Evolutionary conservation across 2,888 invertebrate genomes (phyloP), one percentile per base, ranked within the genome.

Genomic region (Myathropa florea): DNA sequence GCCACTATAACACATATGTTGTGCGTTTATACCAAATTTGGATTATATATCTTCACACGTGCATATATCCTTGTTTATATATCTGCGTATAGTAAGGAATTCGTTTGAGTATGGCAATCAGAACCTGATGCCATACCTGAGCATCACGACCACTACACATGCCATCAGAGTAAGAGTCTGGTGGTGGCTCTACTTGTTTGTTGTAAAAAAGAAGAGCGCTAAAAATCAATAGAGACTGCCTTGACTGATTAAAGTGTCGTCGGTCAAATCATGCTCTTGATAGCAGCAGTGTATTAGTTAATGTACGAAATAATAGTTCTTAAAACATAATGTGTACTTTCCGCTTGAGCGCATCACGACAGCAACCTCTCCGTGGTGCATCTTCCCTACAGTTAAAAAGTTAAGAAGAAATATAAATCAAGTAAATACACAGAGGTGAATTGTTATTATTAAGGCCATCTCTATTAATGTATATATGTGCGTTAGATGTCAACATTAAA

Each of bases 171-270:
- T 46, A 28, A 53, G 61, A 64, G 68, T 80, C 67, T 67, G 71
- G 28, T 67, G 71, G 28, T 46, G 64, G 33, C 30, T 75, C 1
- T 46, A 46, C 46, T 46, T n/a, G 46, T 46, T 46, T 18, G 7
- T 82, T 46, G 68, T 60, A 68, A 7, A 68, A 78, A 46, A 73
- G 26, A 73, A 75, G 57, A 82, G 73, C 61, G 73, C 39, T 67
- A 68, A 79, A 86, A 86, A 86, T 86, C 86, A 83, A 86, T 86
- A 86, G 70, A 75, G 73, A 68, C 76, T 86, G 83, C 78, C 86
- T 86, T 83, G 86, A 86, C 78, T 83, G 78, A 79, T 83, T 83
- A 83, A 86, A 83, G 78, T 57, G 39, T 75, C 65, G 75, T 71
- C 83, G 71, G 55, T 68, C 70, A 82, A 65, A 78, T 39, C 59